phyloP scores from a whole-genome alignment of 1,140 invertebrate genomes.

The Tetraneura akinire region DNA sequence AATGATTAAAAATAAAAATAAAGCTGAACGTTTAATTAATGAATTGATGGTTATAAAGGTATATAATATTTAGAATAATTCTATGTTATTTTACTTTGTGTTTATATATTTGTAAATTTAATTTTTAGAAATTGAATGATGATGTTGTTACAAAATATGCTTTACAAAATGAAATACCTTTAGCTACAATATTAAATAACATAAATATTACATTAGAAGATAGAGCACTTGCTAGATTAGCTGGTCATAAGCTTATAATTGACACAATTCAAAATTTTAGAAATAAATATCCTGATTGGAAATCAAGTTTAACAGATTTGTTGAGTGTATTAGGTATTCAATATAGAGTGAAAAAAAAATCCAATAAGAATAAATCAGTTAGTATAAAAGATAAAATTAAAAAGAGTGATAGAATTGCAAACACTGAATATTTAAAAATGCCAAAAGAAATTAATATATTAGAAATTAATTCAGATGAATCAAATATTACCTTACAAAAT shows the following conservation, averaged over 20 bases:
- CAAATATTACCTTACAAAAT: background rate
- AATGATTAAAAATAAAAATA: conserved; percentile 49
- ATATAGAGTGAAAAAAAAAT: conserved; percentile 27
- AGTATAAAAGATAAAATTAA: conserved; percentile 23
- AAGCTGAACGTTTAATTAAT: conserved; percentile 51
- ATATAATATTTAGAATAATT: background rate
- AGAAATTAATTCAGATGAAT: background rate
- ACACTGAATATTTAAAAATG: background rate
- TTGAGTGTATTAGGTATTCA: conserved; percentile 50
- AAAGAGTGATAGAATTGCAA: conserved; percentile 11
- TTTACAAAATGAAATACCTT: conserved; percentile 30
- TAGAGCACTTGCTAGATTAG: conserved; percentile 39
- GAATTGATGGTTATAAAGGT: conserved; percentile 53
- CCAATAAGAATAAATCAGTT: background rate
- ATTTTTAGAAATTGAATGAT: conserved; percentile 36
- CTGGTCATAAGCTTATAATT: conserved; percentile 39
- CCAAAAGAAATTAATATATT: background rate
- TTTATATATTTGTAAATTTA: background rate
- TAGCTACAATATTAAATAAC: conserved; percentile 10
- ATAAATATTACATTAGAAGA: conserved; percentile 1
- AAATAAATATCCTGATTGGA: conserved; percentile 55
- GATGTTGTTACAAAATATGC: conserved; percentile 35
- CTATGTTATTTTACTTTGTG: background rate
- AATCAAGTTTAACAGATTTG: conserved; percentile 54
- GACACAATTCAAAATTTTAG: conserved; percentile 30